Conservation (phyloP, 1,140 invertebrate genomes). For the Ostrea edulis region DNA sequence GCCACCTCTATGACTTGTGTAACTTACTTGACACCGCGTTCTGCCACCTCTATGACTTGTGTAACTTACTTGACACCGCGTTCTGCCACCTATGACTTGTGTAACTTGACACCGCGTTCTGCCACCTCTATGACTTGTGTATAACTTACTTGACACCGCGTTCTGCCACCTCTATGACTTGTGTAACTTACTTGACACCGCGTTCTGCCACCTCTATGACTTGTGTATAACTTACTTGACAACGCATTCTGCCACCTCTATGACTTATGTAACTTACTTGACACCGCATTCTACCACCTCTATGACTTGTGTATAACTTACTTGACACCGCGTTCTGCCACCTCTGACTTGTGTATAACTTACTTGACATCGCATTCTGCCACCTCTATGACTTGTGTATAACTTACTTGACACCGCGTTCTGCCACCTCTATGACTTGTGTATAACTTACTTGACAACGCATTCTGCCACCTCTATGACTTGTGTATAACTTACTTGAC, state of each 20-base stretch:
- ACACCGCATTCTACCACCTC: background rate
- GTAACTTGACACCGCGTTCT: background rate
- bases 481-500: too few relatives aligned
- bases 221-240: too few relatives aligned
- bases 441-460: too few relatives aligned
- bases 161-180: background rate
- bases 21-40: too few relatives aligned
- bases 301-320: conserved; percentile 26
- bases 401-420: too few relatives aligned
- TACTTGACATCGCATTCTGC: background rate
- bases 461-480: too few relatives aligned
- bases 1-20: conserved; percentile 10
- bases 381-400: conserved; percentile 16
- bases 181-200: too few relatives aligned
- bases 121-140: conserved; percentile 10
- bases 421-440: background rate
- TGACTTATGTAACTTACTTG: conserved; percentile 19
- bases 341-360: conserved; percentile 16
- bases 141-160: too few relatives aligned
- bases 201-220: background rate
- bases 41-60: background rate
- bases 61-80: too few relatives aligned
- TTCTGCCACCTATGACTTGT: background rate
- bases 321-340: background rate
- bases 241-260: background rate